A percentile compares a stretch with the other conserved stretches of the same genome.
phyloP scores from a whole-genome alignment of 2,113 vertebrate species.

The Eublepharis macularius region DNA sequence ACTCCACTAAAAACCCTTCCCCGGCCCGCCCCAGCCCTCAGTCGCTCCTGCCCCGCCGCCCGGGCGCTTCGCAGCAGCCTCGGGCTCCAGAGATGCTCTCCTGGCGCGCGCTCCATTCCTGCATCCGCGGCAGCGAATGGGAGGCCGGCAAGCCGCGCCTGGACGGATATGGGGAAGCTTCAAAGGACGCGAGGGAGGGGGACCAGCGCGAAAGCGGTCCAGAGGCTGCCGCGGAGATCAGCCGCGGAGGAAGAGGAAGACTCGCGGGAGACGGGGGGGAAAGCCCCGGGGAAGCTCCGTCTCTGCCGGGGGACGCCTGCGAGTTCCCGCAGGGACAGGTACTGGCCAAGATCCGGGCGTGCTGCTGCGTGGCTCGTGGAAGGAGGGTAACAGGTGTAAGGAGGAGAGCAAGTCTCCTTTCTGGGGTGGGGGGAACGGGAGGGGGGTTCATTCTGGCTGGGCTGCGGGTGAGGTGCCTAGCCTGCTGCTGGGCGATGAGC shows the following conservation, averaged over 20 bases:
- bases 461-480: neutral
- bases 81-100: neutral
- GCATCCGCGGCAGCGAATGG: slow-evolving; percentile 12
- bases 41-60: slow-evolving; percentile 62
- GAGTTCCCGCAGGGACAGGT: neutral
- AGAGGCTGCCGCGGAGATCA: too few species aligned
- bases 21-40: slow-evolving; percentile 75
- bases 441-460: neutral
- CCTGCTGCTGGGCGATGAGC: too few species aligned
- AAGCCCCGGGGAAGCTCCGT: neutral
- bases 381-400: slow-evolving; percentile 52
- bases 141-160: neutral
- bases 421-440: neutral
- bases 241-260: too few species aligned
- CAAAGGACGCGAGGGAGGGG: neutral
- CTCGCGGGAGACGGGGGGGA: too few species aligned
- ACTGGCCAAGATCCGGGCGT: neutral
- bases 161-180: neutral
- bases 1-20: slow-evolving; percentile 84
- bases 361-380: neutral
- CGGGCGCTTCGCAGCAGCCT: slow-evolving; percentile 66
- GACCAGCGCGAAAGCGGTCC: too few species aligned
- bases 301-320: neutral
- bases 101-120: neutral
- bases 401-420: neutral